Evolutionary conservation across 2,113 vertebrate species (phyloP).

Genomic region (Ammodytes dubius): DNA sequence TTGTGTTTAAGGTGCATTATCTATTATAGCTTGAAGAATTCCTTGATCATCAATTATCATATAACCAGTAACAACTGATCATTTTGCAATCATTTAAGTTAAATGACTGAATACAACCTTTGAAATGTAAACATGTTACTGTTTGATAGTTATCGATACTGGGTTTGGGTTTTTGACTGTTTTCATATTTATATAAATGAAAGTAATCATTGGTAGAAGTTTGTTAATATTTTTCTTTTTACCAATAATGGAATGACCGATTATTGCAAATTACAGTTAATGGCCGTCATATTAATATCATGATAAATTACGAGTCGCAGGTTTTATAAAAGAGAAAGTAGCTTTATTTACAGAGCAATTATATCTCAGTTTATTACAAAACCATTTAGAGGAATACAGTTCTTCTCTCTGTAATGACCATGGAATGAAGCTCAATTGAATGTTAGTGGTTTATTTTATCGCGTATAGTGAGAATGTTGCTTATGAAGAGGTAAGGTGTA

Average conservation of each 20-base stretch:
- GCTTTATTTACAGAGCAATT: conserved; percentile 62
- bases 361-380: conserved; percentile 38
- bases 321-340: conserved; percentile 17
- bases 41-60: neutral
- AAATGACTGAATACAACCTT: neutral
- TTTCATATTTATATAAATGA: neutral
- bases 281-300: neutral
- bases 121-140: neutral
- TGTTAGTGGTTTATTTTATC: neutral
- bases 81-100: neutral
- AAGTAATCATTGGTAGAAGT: too few species aligned
- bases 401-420: neutral
- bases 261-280: neutral
- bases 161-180: neutral
- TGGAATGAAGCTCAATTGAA: neutral
- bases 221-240: too few species aligned
- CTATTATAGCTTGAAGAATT: conserved; percentile 7
- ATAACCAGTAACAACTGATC: neutral
- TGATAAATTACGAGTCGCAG: neutral
- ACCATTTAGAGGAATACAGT: neutral
- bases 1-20: neutral
- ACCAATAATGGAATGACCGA: too few species aligned
- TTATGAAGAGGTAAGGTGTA: neutral
- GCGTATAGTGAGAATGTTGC: neutral
- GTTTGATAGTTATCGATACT: neutral